Evolutionary conservation across 2,113 vertebrate species (phyloP), one percentile per base, ranked within the genome.

Genomic region (Periophthalmus modestus): DNA sequence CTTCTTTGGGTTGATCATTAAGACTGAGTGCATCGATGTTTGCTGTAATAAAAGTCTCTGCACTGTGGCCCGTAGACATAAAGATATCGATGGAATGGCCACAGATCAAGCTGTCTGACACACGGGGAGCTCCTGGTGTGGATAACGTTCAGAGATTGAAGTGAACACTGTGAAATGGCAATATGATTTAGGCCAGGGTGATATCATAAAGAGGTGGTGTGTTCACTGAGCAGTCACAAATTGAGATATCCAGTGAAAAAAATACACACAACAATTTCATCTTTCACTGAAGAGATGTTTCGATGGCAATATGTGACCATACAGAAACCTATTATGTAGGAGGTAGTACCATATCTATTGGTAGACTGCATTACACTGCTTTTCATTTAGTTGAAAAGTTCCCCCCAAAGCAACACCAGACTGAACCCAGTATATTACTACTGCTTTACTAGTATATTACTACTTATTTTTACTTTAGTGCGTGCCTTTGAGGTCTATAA

Each of bases 1-100:
- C 68, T 36, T 28, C 68, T 72, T 50, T 57, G 16, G 48, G 39
- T 21, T 0, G 47, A 58, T 72, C 69, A 69, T 72, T 65, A 52
- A 15, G 19, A 55, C n/a, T n/a, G 62, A 33, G 4, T 46, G 19
- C 47, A 36, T 15, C 18, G 13, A 57, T 63, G 33, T 16, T 55
- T 62, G 6, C 61, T 18, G 15, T 36, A 63, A 36, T 39, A 39
- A 39, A 62, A n/a, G 7, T 2, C 59, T n/a, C 62, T 5, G 7
- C 18, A 65, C 11, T n/a, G 34, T 7, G 33, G 18, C 59, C 59
- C 28, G 7, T 5, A 16, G 59, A 34, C 28, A 63, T 36, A 36
- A 43, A 65, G 33, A 21, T 43, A 65, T 65, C 7, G 18, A 65
- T 19, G 6, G 18, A 2, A 34, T 7, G 18, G 18, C 33, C 16